A percentile compares a stretch with the other conserved stretches of the same genome.
These are phyloP conservation scores for Brachionus paranguensis DNA, from an alignment of 1,140 invertebrate genomes.

Conservation along the genomic window DNA sequence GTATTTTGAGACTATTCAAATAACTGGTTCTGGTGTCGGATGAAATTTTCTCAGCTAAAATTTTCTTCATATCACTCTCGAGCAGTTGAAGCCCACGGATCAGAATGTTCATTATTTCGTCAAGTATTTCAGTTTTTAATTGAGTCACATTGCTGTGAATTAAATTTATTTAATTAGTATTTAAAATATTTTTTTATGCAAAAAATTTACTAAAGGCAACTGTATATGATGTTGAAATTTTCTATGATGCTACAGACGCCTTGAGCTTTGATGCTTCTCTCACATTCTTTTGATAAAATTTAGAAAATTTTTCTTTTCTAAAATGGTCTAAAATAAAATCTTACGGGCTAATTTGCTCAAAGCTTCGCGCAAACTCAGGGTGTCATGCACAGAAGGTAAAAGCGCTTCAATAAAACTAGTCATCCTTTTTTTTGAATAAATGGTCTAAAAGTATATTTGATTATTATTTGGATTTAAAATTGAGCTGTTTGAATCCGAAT, in stretches of 20 bases:
- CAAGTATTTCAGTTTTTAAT: slow-evolving; percentile 18
- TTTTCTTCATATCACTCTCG: slow-evolving; percentile 26
- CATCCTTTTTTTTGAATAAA: background rate
- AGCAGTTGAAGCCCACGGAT: slow-evolving; percentile 10
- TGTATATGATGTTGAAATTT: slow-evolving; percentile 26
- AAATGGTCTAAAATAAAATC: background rate
- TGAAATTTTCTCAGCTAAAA: background rate
- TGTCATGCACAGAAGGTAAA: slow-evolving; percentile 31
- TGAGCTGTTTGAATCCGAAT: too few relatives aligned
- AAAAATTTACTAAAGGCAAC: slow-evolving; percentile 23
- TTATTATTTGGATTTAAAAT: too few relatives aligned
- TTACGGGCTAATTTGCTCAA: slow-evolving; percentile 36
- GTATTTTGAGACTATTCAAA: slow-evolving; percentile 15
- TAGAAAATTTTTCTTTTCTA: background rate
- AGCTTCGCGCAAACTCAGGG: slow-evolving; percentile 27
- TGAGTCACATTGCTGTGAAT: background rate
- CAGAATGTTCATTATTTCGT: slow-evolving; percentile 11
- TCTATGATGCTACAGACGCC: background rate
- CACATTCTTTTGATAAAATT: background rate
- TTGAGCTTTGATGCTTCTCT: slow-evolving; percentile 11
- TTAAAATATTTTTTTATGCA: background rate
- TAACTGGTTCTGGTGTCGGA: background rate
- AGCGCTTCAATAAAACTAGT: slow-evolving; percentile 30
- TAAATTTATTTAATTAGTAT: background rate
- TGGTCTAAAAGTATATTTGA: too few relatives aligned